These are phyloP conservation scores for Thamnaconus septentrionalis DNA, from an alignment of 2,113 vertebrate genomes.

Conservation along the genomic window DNA sequence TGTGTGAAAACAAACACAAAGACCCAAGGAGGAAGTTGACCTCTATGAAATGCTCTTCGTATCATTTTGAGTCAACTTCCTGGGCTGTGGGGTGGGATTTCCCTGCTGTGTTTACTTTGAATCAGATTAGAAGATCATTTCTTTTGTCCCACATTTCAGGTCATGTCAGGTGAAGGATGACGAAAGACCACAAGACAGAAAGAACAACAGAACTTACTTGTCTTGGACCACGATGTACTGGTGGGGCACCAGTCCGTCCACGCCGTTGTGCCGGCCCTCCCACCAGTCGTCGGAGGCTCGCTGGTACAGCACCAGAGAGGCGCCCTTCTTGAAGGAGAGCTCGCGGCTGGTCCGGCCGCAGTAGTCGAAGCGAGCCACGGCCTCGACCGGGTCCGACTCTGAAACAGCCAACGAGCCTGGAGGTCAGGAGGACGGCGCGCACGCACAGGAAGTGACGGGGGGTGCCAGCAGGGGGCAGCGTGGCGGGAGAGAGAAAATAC, in stretches of 20 bases:
- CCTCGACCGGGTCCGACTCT: slow-evolving; percentile 94
- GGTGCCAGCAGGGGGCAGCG: slow-evolving; percentile 6
- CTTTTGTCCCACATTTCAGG: neutral
- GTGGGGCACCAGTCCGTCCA: slow-evolving; percentile 90
- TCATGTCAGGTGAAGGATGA: too few species aligned
- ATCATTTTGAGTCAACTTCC: slow-evolving; percentile 10
- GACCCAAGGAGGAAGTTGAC: slow-evolving; percentile 2
- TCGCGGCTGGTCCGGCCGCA: slow-evolving; percentile 88
- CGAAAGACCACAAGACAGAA: too few species aligned
- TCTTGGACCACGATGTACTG: slow-evolving; percentile 96
- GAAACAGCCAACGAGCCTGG: slow-evolving; percentile 76
- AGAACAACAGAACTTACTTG: slow-evolving; percentile 78
- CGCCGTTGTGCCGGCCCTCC: slow-evolving; percentile 91
- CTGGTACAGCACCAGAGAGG: slow-evolving; percentile 87
- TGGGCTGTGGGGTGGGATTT: slow-evolving; percentile 28
- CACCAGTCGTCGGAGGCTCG: slow-evolving; percentile 96
- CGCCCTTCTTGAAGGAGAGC: slow-evolving; percentile 94
- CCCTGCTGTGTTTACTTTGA: slow-evolving; percentile 8
- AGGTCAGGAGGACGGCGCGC: slow-evolving; percentile 53
- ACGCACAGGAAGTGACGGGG: slow-evolving; percentile 36
- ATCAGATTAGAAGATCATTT: neutral
- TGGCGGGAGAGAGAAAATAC: neutral
- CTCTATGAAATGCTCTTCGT: neutral
- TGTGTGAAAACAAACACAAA: too few species aligned
- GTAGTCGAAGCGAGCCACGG: slow-evolving; percentile 94